phyloP scores from a whole-genome alignment of 2,888 invertebrate species.

The Dynastes grantii region DNA sequence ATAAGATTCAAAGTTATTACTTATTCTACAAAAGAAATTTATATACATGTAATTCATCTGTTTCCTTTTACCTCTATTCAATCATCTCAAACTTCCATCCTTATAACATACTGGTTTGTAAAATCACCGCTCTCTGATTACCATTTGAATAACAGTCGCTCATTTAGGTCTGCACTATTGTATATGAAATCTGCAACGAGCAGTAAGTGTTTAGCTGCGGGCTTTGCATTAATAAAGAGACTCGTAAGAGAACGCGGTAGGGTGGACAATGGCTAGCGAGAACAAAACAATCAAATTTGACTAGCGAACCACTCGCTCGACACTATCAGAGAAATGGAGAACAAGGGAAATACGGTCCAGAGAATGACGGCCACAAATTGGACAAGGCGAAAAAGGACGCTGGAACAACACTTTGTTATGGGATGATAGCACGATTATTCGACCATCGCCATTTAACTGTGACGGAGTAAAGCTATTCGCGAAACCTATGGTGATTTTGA shows the following conservation, averaged over 20 bases:
- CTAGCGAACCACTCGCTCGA: background rate
- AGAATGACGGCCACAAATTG: background rate
- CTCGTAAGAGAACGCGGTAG: constrained; percentile 13
- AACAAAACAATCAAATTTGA: constrained; percentile 8
- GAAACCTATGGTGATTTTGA: background rate
- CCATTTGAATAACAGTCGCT: constrained; percentile 31
- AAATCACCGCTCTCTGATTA: constrained; percentile 15
- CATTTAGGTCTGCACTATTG: constrained; percentile 33
- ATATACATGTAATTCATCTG: too few relatives aligned
- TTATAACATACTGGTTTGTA: background rate
- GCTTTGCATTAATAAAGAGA: constrained; percentile 51
- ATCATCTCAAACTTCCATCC: too few relatives aligned
- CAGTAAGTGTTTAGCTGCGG: constrained; percentile 49
- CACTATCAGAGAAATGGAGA: background rate
- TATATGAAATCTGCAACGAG: constrained; percentile 44
- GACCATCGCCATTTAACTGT: background rate
- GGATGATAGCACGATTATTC: background rate
- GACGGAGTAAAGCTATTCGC: background rate
- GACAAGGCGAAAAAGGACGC: background rate
- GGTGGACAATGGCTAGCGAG: constrained; percentile 9
- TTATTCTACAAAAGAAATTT: too few relatives aligned
- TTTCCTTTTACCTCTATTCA: too few relatives aligned
- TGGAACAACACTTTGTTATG: background rate
- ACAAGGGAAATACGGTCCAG: background rate
- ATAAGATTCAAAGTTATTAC: too few relatives aligned